These are phyloP conservation scores for Urechis unicinctus DNA, from an alignment of 2,888 invertebrate species.

Conservation along the genomic window DNA sequence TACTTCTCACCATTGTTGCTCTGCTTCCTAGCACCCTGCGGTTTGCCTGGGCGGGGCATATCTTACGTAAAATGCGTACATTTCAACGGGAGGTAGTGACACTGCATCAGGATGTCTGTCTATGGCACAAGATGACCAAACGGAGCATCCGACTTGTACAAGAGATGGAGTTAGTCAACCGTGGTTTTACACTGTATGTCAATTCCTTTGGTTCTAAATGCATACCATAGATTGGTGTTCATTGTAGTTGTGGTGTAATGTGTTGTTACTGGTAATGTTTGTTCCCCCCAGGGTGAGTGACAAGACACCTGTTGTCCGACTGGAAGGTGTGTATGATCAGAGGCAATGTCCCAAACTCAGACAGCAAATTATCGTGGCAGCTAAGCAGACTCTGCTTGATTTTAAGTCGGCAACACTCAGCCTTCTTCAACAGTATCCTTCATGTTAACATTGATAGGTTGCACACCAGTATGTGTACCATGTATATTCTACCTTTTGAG, in stretches of 20 bases:
- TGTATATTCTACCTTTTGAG: no score
- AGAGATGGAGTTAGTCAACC: slow-evolving; percentile 35
- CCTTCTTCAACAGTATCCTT: slow-evolving; percentile 28
- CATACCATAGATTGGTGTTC: neutral
- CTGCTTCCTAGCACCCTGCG: slow-evolving; percentile 11
- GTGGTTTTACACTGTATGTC: slow-evolving; percentile 41
- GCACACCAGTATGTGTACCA: no score
- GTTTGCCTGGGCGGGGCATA: slow-evolving; percentile 12
- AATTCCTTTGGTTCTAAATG: neutral
- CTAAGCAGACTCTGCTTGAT: slow-evolving; percentile 24
- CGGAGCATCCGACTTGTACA: slow-evolving; percentile 30
- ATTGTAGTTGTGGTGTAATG: neutral
- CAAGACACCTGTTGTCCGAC: slow-evolving; percentile 17
- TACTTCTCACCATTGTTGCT: slow-evolving; percentile 8
- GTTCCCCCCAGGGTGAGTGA: slow-evolving; percentile 24
- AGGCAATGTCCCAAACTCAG: slow-evolving; percentile 36
- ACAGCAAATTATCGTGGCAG: slow-evolving; percentile 23
- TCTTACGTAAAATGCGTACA: slow-evolving; percentile 3
- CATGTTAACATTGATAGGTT: no score
- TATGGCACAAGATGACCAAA: slow-evolving; percentile 1
- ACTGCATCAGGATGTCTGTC: neutral
- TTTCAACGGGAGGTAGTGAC: neutral
- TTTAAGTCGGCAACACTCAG: slow-evolving; percentile 23
- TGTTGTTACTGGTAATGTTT: neutral
- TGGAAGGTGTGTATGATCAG: slow-evolving; percentile 6